These are phyloP conservation scores for Porites lutea DNA, from an alignment of 64 coral and sea anemone genomes.

Conservation along the genomic window DNA sequence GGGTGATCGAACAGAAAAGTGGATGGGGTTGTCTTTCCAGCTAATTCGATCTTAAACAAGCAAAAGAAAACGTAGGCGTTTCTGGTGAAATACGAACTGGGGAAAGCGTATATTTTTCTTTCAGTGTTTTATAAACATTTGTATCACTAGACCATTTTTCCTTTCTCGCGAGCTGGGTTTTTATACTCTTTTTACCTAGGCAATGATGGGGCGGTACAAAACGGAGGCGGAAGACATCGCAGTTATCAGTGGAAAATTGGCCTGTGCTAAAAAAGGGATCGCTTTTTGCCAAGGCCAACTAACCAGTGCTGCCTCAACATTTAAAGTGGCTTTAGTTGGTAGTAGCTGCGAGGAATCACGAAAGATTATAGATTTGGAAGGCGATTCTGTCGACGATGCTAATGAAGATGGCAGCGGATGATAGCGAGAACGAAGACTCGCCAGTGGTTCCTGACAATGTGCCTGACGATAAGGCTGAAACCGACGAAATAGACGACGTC, in stretches of 20 bases:
- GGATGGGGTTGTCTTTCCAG: neutral
- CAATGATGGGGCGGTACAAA: neutral
- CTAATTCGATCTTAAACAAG: neutral
- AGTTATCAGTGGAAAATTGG: constrained; percentile 2
- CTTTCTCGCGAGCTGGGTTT: neutral
- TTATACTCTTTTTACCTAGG: neutral
- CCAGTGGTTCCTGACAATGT: neutral
- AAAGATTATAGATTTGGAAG: neutral
- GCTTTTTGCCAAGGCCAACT: neutral
- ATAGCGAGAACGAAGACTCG: too few relatives aligned
- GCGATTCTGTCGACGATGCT: neutral
- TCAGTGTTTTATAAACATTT: neutral
- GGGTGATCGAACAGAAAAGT: too few relatives aligned
- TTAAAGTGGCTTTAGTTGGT: constrained; percentile 10
- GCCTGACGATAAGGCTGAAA: neutral
- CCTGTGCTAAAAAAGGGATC: constrained; percentile 19
- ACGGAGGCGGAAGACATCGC: neutral
- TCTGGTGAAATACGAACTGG: neutral
- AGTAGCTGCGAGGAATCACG: constrained; percentile 1
- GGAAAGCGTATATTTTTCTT: neutral
- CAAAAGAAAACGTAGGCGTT: neutral
- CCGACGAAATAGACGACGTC: neutral
- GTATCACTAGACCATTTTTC: neutral
- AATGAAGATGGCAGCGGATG: neutral
- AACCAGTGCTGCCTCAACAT: neutral